phyloP scores from a whole-genome alignment of 1,140 invertebrate species.

The Ephestia elutella region DNA sequence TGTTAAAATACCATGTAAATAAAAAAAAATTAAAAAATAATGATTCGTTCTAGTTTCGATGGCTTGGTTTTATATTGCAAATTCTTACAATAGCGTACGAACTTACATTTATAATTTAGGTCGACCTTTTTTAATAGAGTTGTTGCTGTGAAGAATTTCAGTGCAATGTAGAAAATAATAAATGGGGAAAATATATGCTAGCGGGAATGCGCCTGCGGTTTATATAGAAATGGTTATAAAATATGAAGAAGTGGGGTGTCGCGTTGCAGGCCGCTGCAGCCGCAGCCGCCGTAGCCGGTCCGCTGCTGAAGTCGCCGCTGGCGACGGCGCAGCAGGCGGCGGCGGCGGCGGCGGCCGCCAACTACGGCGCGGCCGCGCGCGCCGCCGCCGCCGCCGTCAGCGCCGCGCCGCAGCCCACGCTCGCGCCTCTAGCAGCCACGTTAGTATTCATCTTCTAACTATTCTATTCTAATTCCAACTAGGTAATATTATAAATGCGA shows the following conservation, averaged over 20 bases:
- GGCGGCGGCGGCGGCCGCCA: constrained; percentile 79
- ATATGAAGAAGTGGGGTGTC: not conserved
- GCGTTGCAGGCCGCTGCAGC: constrained; percentile 50
- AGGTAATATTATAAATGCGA: too few relatives aligned
- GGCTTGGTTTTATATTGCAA: too few relatives aligned
- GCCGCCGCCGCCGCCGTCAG: constrained; percentile 84
- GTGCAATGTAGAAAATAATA: too few relatives aligned
- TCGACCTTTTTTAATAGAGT: too few relatives aligned
- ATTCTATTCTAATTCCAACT: not conserved
- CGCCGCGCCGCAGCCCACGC: constrained; percentile 81
- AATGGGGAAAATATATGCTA: too few relatives aligned
- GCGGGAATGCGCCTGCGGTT: too few relatives aligned
- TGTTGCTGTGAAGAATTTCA: too few relatives aligned
- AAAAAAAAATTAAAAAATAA: too few relatives aligned
- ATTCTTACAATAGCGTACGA: too few relatives aligned
- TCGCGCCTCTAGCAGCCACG: constrained; percentile 52
- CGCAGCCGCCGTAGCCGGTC: constrained; percentile 80
- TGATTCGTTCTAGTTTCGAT: too few relatives aligned
- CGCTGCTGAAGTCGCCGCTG: constrained; percentile 80
- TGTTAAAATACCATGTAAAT: too few relatives aligned
- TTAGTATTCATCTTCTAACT: constrained; percentile 23
- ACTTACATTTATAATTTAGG: too few relatives aligned
- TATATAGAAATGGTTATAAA: not conserved
- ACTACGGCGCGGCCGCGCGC: constrained; percentile 77
- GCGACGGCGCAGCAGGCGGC: constrained; percentile 80